Evolutionary conservation across 2,888 invertebrate species (phyloP), one percentile per base, ranked within the genome.

Genomic region (Myathropa florea): DNA sequence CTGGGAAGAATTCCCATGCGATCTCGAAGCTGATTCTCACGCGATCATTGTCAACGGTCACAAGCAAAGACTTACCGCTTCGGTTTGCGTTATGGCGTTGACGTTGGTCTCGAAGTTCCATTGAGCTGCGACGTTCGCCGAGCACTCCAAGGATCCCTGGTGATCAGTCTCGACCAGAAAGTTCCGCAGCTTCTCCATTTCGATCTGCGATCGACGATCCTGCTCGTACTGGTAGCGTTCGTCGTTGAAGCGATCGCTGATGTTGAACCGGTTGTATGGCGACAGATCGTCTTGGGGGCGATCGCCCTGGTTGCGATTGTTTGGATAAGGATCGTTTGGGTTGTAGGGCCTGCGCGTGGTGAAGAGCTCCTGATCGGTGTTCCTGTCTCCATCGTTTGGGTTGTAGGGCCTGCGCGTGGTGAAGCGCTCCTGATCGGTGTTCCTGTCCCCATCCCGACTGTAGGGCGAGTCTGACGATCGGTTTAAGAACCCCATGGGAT

Each of bases 81-180:
- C 95, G 89, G 96, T 93, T 93, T 97, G 97, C 0, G 96, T 96
- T 63, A 94, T 95, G 91, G 96, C 96, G 92, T 96, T 97, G 53
- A 97, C 96, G 90, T 97, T 96, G 4, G 97, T 97, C 92, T 97
- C 97, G 90, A 97, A 97, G 91, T 96, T 95, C 97, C 97, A 97
- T 90, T 97, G 97, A 0, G 97, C 96, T 0, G 95, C 96, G n/a
- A 97, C 97, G 91, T 97, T 97, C 68, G 95, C 95, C 0, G 96
- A 96, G 90, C 97, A 97, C 92, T 96, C 96, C 91, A 96, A 95
- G 0, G 97, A 95, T 10, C 96, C 95, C 90, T 96, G 95, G 33
- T 95, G 94, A 91, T 97, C 97, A 28, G 96, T 94, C 83, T 95
- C 95, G 59, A 95, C 94, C 87, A 97, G 91, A 57, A 96, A 94